Evolutionary conservation across 2,797 vertebrate species (phyloP).

Genomic region (Acridotheres tristis): DNA sequence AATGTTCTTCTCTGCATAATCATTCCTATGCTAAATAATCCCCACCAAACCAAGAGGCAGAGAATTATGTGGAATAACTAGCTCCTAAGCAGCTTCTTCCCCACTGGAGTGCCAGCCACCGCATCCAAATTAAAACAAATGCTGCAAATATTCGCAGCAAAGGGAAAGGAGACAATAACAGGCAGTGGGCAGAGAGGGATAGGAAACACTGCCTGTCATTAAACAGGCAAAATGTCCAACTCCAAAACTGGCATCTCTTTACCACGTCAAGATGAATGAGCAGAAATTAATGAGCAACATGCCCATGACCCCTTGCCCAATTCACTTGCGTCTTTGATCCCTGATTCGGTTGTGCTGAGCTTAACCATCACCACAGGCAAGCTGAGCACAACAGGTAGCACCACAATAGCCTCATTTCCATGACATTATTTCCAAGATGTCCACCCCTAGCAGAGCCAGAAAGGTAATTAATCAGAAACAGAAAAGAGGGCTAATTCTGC

Average conservation of each 20-base stretch:
- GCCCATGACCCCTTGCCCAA: neutral
- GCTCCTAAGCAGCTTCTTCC: neutral
- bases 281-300: neutral
- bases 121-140: neutral
- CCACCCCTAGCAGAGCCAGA: neutral
- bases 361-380: neutral
- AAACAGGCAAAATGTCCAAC: neutral
- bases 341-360: neutral
- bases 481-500: neutral
- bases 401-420: neutral
- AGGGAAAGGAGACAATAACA: neutral
- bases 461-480: neutral
- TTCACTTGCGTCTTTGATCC: neutral
- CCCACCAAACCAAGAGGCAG: constrained; percentile 1
- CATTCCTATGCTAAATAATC: neutral
- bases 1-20: neutral
- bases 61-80: neutral
- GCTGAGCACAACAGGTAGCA: neutral
- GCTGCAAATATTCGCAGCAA: neutral
- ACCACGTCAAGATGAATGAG: neutral
- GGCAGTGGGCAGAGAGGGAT: neutral
- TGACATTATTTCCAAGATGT: neutral
- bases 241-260: neutral
- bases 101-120: neutral
- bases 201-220: neutral